These are phyloP conservation scores for Catharus minimus DNA, from an alignment of 2,113 vertebrate genomes.

Conservation along the genomic window DNA sequence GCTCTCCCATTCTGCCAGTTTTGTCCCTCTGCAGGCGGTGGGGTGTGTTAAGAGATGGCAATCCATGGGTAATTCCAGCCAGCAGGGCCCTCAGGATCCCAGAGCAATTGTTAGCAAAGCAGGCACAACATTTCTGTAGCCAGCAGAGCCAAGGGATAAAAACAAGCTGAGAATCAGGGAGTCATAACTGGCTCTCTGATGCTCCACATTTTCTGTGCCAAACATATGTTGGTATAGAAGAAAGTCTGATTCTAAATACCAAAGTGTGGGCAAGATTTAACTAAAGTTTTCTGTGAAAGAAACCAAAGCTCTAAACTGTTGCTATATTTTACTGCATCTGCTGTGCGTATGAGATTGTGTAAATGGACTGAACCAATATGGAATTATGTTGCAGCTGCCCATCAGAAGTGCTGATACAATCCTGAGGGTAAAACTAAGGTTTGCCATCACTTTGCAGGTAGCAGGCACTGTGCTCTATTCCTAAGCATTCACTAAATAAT, in stretches of 20 bases:
- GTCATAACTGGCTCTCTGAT: constrained; percentile 51
- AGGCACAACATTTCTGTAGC: constrained; percentile 43
- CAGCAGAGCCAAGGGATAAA: constrained; percentile 27
- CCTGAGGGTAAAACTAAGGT: background rate
- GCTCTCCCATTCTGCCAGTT: background rate
- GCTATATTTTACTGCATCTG: constrained; percentile 39
- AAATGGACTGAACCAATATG: background rate
- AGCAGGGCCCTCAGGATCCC: background rate
- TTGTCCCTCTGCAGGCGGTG: background rate
- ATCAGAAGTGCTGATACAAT: background rate
- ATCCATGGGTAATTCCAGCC: background rate
- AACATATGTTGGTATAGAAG: constrained; percentile 54
- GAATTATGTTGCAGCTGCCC: background rate
- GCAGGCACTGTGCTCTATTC: background rate
- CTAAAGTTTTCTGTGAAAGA: constrained; percentile 38
- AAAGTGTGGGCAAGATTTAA: constrained; percentile 60
- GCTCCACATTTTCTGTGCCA: constrained; percentile 40
- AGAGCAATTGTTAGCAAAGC: background rate
- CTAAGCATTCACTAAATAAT: background rate
- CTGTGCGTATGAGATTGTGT: background rate
- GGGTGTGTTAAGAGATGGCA: background rate
- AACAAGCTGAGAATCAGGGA: constrained; percentile 51
- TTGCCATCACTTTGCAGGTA: background rate
- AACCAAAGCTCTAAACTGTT: constrained; percentile 33
- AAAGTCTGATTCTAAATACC: constrained; percentile 58